phyloP scores from a whole-genome alignment of 2,113 vertebrate species.

The Perca fluviatilis region DNA sequence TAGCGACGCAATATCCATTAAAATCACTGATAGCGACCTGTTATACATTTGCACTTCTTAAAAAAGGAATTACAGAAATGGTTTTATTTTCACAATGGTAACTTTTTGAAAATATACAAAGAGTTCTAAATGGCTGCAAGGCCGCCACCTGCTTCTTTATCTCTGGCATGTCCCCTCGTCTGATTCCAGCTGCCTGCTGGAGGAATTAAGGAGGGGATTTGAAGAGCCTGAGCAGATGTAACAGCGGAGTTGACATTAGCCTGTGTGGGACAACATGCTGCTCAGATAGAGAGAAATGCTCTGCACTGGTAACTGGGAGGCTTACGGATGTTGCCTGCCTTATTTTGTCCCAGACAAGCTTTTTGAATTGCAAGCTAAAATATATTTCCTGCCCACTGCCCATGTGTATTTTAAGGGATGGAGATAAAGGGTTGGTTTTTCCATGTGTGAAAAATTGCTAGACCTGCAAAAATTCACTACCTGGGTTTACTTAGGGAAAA shows the following conservation, averaged over 20 bases:
- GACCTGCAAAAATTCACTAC: slow-evolving; percentile 46
- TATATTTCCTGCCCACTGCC: slow-evolving; percentile 73
- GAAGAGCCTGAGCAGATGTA: slow-evolving; percentile 69
- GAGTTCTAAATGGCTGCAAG: slow-evolving; percentile 30
- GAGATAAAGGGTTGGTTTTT: slow-evolving; percentile 48
- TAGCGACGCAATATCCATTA: slow-evolving; percentile 34
- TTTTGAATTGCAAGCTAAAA: slow-evolving; percentile 61
- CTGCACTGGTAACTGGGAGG: slow-evolving; percentile 68
- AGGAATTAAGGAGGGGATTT: slow-evolving; percentile 76
- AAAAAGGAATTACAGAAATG: background rate
- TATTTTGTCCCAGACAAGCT: slow-evolving; percentile 77
- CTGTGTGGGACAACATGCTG: slow-evolving; percentile 63
- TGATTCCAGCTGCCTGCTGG: slow-evolving; percentile 63
- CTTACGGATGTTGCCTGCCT: slow-evolving; percentile 79
- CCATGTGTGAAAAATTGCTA: slow-evolving; percentile 58
- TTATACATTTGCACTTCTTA: slow-evolving; percentile 6
- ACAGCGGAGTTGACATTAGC: slow-evolving; percentile 71
- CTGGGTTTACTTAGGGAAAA: slow-evolving; percentile 14
- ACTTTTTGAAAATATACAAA: slow-evolving; percentile 27
- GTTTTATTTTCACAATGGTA: slow-evolving; percentile 17
- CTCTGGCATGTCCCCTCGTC: slow-evolving; percentile 55
- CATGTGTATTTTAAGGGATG: slow-evolving; percentile 46
- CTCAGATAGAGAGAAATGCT: slow-evolving; percentile 73
- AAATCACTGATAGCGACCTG: slow-evolving; percentile 35
- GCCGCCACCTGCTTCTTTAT: slow-evolving; percentile 58